Conservation (phyloP, 2,888 invertebrate genomes). For the Synergus laeviventris region DNA sequence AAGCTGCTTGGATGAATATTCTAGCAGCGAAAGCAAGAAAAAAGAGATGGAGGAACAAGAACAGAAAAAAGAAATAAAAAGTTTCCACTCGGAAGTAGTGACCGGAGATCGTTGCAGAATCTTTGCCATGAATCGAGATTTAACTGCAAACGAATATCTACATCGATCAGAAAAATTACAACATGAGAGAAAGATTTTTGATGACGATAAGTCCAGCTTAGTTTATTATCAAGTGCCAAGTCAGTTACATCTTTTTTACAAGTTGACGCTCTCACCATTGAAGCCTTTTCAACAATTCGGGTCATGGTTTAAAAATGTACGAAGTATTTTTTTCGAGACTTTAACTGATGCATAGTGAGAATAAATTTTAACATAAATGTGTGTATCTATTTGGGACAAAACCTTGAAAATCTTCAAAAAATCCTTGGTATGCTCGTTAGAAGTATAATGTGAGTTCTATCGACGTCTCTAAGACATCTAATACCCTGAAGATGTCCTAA, state of each 20-base stretch:
- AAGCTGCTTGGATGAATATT: conserved; percentile 39
- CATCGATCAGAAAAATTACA: conserved; percentile 57
- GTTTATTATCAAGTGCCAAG: conserved; percentile 43
- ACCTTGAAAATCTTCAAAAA: no score
- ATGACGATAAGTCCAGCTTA: conserved; percentile 44
- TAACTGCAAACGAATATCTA: conserved; percentile 66
- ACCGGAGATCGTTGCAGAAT: conserved; percentile 57
- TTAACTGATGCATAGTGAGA: no score
- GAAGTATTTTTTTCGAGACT: conserved; percentile 14
- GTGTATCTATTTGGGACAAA: no score
- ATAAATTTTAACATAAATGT: no score
- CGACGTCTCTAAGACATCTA: no score
- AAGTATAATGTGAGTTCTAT: no score
- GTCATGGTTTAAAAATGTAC: conserved; percentile 27
- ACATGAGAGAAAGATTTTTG: conserved; percentile 46
- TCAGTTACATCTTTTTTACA: conserved; percentile 38
- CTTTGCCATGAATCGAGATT: conserved; percentile 65
- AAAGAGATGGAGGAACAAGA: conserved; percentile 12
- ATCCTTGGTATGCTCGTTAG: no score
- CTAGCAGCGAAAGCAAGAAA: conserved; percentile 26
- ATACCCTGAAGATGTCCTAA: no score
- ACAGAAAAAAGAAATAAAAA: conserved; percentile 37
- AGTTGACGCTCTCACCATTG: conserved; percentile 40
- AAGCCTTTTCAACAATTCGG: conserved; percentile 31
- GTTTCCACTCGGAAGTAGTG: conserved; percentile 36